phyloP scores from a whole-genome alignment of 1,140 invertebrate genomes.

The Pinna nobilis region DNA sequence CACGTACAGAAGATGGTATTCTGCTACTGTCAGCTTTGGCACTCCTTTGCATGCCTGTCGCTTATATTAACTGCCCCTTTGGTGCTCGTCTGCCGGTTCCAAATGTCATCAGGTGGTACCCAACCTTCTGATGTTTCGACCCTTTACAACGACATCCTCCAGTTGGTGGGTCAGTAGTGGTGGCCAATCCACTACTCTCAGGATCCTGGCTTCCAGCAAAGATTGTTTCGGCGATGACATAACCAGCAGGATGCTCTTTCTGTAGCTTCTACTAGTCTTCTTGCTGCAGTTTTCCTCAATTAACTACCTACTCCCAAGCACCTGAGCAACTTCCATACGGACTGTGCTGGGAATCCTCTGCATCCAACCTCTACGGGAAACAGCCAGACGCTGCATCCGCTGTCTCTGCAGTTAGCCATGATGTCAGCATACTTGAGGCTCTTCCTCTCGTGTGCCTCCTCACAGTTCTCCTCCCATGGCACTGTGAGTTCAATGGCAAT shows the following conservation, averaged over 20 bases:
- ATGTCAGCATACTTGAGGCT: constrained; percentile 10
- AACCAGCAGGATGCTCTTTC: constrained; percentile 32
- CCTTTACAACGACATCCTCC: constrained; percentile 9
- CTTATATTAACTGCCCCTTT: too few species aligned
- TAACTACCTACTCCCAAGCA: constrained; percentile 6
- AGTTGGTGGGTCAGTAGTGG: too few species aligned
- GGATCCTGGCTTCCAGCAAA: constrained; percentile 14
- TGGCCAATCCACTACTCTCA: constrained; percentile 13
- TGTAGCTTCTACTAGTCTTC: too few species aligned
- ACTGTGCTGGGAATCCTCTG: constrained; percentile 38
- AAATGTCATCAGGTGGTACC: too few species aligned
- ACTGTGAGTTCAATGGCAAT: constrained; percentile 17
- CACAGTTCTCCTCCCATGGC: constrained; percentile 8
- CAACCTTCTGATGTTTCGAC: constrained; percentile 31
- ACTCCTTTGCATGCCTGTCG: too few species aligned
- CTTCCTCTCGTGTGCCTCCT: constrained; percentile 16
- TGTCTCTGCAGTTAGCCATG: background rate
- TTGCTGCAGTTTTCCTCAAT: constrained; percentile 9
- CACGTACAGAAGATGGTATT: too few species aligned
- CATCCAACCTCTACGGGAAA: too few species aligned
- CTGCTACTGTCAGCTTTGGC: too few species aligned
- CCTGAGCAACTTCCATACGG: constrained; percentile 17
- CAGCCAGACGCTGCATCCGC: constrained; percentile 27
- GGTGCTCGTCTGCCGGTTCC: too few species aligned
- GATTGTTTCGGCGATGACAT: constrained; percentile 17